phyloP scores from a whole-genome alignment of 2,888 invertebrate species.

The Morpho helenor region DNA sequence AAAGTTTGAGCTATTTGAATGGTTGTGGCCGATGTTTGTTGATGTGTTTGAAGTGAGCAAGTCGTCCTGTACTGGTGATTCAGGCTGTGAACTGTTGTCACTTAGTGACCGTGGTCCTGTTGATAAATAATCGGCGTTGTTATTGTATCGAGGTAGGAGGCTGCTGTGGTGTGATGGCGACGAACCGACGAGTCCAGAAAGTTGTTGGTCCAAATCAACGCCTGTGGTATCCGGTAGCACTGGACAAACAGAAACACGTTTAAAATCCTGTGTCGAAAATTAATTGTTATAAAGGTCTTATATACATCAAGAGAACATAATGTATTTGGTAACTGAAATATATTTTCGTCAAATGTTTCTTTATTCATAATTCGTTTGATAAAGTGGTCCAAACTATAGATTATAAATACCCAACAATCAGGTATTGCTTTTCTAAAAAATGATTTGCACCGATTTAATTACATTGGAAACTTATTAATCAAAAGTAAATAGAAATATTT shows the following conservation, averaged over 20 bases:
- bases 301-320: too few relatives aligned
- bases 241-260: slow-evolving; percentile 46
- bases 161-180: slow-evolving; percentile 78
- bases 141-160: slow-evolving; percentile 84
- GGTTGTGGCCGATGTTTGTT: slow-evolving; percentile 80
- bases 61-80: slow-evolving; percentile 90
- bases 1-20: slow-evolving; percentile 81
- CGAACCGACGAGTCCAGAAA: slow-evolving; percentile 81
- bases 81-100: slow-evolving; percentile 90
- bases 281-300: too few relatives aligned
- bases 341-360: too few relatives aligned
- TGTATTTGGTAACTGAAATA: too few relatives aligned
- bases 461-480: too few relatives aligned
- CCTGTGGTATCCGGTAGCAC: slow-evolving; percentile 89
- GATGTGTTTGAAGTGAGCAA: slow-evolving; percentile 82
- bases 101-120: slow-evolving; percentile 87
- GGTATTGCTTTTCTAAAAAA: too few relatives aligned
- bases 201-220: slow-evolving; percentile 85
- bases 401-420: too few relatives aligned
- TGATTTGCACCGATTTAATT: too few relatives aligned
- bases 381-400: too few relatives aligned
- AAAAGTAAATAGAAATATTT: too few relatives aligned
- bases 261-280: too few relatives aligned
- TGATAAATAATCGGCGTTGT: slow-evolving; percentile 82
- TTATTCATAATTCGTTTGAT: too few relatives aligned